Percentiles rank a stretch among this genome's conserved stretches.
Evolutionary conservation across 1,140 invertebrate genomes (phyloP).

Genomic region (Diploscapter pachys): DNA sequence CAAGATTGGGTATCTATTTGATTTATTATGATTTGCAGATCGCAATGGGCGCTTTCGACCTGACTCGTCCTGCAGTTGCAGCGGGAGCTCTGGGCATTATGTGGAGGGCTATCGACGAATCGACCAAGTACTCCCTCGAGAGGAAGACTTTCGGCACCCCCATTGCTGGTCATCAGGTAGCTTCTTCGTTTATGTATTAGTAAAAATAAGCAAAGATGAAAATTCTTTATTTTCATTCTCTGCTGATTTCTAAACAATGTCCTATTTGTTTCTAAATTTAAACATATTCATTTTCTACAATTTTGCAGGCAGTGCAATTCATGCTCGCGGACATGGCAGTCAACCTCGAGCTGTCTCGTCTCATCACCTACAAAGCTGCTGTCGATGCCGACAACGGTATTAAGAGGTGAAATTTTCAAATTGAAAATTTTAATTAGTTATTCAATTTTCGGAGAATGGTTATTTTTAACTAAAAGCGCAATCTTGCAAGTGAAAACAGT

Average conservation of each 20-base stretch:
- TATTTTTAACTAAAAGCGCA: too few species aligned
- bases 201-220: too few species aligned
- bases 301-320: slow-evolving; percentile 79
- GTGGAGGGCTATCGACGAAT: slow-evolving; percentile 83
- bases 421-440: too few species aligned
- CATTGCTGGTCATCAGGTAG: slow-evolving; percentile 63
- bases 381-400: slow-evolving; percentile 70
- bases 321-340: slow-evolving; percentile 90
- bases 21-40: slow-evolving; percentile 62
- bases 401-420: not conserved
- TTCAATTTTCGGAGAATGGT: not conserved
- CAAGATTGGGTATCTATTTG: too few species aligned
- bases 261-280: not conserved
- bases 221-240: too few species aligned
- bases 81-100: slow-evolving; percentile 81
- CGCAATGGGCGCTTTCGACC: slow-evolving; percentile 92
- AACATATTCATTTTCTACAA: slow-evolving; percentile 10
- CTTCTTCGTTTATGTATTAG: too few species aligned
- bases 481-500: too few species aligned
- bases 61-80: slow-evolving; percentile 84
- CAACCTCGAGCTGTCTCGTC: slow-evolving; percentile 79
- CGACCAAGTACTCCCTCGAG: slow-evolving; percentile 84
- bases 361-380: slow-evolving; percentile 79
- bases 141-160: slow-evolving; percentile 86
- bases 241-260: not conserved